These are phyloP conservation scores for Strix aluco DNA, from an alignment of 2,113 vertebrate genomes.

Conservation along the genomic window DNA sequence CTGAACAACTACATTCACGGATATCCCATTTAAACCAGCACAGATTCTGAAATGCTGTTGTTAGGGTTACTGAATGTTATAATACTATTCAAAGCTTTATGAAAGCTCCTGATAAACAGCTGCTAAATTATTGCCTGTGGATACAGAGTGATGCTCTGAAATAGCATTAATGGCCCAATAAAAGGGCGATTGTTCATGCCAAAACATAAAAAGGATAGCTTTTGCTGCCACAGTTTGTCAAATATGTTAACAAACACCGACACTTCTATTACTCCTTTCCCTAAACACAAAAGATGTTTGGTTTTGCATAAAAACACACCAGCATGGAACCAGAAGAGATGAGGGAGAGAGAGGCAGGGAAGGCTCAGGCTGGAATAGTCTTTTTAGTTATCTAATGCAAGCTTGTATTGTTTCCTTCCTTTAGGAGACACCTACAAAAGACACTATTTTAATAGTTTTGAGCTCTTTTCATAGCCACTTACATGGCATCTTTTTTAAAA, in stretches of 20 bases:
- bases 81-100: conserved; percentile 66
- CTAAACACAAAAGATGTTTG: conserved; percentile 33
- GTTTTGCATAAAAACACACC: conserved; percentile 14
- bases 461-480: neutral
- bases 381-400: neutral
- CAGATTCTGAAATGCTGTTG: conserved; percentile 67
- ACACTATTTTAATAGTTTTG: neutral
- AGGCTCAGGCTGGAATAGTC: accelerated
- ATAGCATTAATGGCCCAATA: conserved; percentile 67
- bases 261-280: conserved; percentile 44
- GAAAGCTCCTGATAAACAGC: conserved; percentile 71
- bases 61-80: conserved; percentile 61
- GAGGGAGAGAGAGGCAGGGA: neutral
- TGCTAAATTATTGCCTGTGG: conserved; percentile 70
- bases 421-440: neutral
- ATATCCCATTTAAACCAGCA: conserved; percentile 69
- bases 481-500: accelerated
- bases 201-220: conserved; percentile 65
- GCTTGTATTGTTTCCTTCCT: neutral
- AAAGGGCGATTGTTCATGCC: conserved; percentile 65
- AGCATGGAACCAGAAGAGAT: neutral
- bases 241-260: conserved; percentile 56
- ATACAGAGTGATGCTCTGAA: conserved; percentile 51
- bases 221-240: conserved; percentile 61
- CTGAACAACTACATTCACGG: conserved; percentile 74